Evolutionary conservation across 2,113 vertebrate genomes (phyloP).

Genomic region (Myxocyprinus asiaticus): DNA sequence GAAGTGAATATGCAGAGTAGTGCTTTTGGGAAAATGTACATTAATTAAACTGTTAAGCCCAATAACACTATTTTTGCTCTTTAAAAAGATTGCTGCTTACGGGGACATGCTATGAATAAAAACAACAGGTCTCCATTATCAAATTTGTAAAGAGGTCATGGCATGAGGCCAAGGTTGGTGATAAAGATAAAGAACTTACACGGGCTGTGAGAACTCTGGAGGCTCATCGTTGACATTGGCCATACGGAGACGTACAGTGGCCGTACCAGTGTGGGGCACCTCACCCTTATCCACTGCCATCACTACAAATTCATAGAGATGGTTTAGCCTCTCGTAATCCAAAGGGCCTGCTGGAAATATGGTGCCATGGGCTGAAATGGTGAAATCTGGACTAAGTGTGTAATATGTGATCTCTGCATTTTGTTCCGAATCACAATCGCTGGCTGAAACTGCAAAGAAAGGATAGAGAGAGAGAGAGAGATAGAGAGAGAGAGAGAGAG

Average conservation of each 20-base stretch:
- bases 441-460: conserved; percentile 80
- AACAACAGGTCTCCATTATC: neutral
- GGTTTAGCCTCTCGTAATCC: conserved; percentile 83
- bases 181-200: conserved; percentile 70
- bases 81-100: neutral
- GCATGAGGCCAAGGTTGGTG: neutral
- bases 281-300: conserved; percentile 86
- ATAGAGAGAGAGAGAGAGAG: neutral
- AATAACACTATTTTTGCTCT: neutral
- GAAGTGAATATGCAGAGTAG: neutral
- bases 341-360: conserved; percentile 79
- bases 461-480: conserved; percentile 7
- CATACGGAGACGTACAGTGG: conserved; percentile 83
- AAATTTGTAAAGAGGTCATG: neutral
- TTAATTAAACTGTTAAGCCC: neutral
- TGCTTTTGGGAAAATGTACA: neutral
- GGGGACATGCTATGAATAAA: neutral
- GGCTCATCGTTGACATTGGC: conserved; percentile 89
- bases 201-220: conserved; percentile 82
- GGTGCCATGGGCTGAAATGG: conserved; percentile 81
- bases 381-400: conserved; percentile 84
- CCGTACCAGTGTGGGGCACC: conserved; percentile 81
- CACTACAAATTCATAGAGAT: conserved; percentile 88
- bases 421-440: conserved; percentile 84
- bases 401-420: conserved; percentile 85